A percentile compares a stretch with the other conserved stretches of the same genome.
Conservation (phyloP, 1,140 invertebrate species). For the Zaprionus lachaisei region DNA sequence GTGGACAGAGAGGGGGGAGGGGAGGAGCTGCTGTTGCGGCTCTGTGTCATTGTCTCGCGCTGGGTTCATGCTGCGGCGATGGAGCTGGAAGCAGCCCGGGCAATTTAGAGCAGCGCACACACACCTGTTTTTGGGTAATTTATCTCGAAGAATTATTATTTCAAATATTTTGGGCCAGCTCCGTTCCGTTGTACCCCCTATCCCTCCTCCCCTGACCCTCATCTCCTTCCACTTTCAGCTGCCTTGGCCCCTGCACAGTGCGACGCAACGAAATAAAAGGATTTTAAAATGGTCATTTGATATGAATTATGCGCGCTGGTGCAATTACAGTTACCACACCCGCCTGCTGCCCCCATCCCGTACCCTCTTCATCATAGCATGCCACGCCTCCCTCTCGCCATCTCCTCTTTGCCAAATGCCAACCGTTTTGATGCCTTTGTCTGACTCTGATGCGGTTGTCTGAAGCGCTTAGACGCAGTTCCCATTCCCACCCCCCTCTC, state of each 20-base stretch:
- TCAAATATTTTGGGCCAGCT: slow-evolving; percentile 76
- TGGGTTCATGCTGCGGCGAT: slow-evolving; percentile 28
- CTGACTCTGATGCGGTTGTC: slow-evolving; percentile 77
- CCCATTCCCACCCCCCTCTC: background rate
- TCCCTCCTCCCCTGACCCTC: background rate
- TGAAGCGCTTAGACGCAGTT: slow-evolving; percentile 54
- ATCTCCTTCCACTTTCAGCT: background rate
- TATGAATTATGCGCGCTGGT: slow-evolving; percentile 84
- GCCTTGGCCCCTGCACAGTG: slow-evolving; percentile 28
- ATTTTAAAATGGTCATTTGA: slow-evolving; percentile 85
- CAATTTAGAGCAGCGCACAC: slow-evolving; percentile 71
- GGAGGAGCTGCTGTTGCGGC: slow-evolving; percentile 47
- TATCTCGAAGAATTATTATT: slow-evolving; percentile 85
- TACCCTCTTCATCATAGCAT: background rate
- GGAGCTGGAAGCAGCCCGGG: slow-evolving; percentile 46
- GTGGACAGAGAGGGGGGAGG: slow-evolving; percentile 1
- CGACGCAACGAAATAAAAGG: slow-evolving; percentile 81
- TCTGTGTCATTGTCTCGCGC: slow-evolving; percentile 78
- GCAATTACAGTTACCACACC: slow-evolving; percentile 74
- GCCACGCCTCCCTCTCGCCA: background rate
- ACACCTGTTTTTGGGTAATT: slow-evolving; percentile 84
- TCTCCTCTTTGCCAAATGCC: slow-evolving; percentile 15
- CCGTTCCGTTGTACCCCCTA: background rate
- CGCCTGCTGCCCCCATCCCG: background rate
- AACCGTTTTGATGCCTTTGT: slow-evolving; percentile 72